Evolutionary conservation across 2,113 vertebrate species (phyloP), one percentile per base, ranked within the genome.

Genomic region (Elgaria multicarinata): DNA sequence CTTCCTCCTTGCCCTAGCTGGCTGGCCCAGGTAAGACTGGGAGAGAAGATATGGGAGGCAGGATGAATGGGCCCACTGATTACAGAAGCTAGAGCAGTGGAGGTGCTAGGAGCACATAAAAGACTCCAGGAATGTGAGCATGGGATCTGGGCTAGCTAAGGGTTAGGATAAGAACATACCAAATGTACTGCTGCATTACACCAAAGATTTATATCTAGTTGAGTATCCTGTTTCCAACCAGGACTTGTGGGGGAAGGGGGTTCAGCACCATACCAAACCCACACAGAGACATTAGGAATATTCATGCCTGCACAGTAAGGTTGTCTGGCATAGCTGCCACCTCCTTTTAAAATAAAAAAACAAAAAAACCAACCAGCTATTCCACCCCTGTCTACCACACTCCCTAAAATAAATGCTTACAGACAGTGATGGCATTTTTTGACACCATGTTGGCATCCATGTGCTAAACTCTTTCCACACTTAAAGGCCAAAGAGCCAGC

Each of bases 391-490:
- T 67, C 81, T 77, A 84, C 88, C n/a, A 77, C 72, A 69, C 74
- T 89, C 44, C 24, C n/a, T 84, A 84, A 83, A 87, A 77, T 89
- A 89, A 84, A 89, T 77, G 88, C 81, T 84, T 84, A 69, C 44
- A 84, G 88, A 55, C 81, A 85, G 75, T 53, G 14, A 50, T 66
- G 72, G 82, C 82, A 85, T 78, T 84, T 77, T 53, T 46, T 28
- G 72, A 78, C 44, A 85, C 74, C 24, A 39, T 26, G 62, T 50
- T 89, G 88, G 88, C 74, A 89, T 76, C 82, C 74, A 85, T 85
- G 74, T 78, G 44, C 88, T 89, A 67, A 89, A 89, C 72, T 67
- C 64, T 89, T 85, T 77, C 82, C 88, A 85, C 82, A 78, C 81
- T 82, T 89, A 67, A 75, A 89, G 44, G 46, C 64, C 82, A 85